These are phyloP conservation scores for Akabosia matsudoensis DNA, from an alignment of 1,140 invertebrate genomes.

Conservation along the genomic window DNA sequence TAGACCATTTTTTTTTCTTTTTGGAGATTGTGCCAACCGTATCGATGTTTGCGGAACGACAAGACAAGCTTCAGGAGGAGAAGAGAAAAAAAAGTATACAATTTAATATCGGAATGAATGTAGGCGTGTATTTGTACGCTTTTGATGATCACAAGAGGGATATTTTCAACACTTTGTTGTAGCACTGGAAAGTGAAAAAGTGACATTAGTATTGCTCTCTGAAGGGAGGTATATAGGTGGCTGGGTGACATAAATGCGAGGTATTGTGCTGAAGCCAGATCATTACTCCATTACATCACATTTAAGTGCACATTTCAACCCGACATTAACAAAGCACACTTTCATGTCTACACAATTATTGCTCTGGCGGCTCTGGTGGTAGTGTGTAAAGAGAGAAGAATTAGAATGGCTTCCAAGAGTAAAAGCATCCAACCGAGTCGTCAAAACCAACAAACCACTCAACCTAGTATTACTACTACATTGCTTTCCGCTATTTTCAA, in stretches of 20 bases:
- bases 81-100: no score
- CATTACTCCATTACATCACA: slow-evolving; percentile 25
- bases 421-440: slow-evolving; percentile 21
- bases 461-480: slow-evolving; percentile 14
- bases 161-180: background rate
- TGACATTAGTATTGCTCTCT: background rate
- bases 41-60: no score
- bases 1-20: no score
- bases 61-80: no score
- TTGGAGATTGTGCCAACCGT: no score
- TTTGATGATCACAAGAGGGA: no score
- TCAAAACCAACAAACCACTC: slow-evolving; percentile 20
- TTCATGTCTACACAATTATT: no score
- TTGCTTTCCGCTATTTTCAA: background rate
- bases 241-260: slow-evolving; percentile 8
- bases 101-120: no score
- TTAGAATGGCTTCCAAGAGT: slow-evolving; percentile 3
- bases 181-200: background rate
- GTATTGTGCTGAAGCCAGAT: slow-evolving; percentile 18
- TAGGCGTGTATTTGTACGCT: no score
- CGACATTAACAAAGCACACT: slow-evolving; percentile 13
- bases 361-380: background rate
- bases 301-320: slow-evolving; percentile 23
- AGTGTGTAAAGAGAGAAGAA: background rate
- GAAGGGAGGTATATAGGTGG: background rate